phyloP scores from a whole-genome alignment of 2,888 invertebrate species.

The Limnephilus rhombicus region DNA sequence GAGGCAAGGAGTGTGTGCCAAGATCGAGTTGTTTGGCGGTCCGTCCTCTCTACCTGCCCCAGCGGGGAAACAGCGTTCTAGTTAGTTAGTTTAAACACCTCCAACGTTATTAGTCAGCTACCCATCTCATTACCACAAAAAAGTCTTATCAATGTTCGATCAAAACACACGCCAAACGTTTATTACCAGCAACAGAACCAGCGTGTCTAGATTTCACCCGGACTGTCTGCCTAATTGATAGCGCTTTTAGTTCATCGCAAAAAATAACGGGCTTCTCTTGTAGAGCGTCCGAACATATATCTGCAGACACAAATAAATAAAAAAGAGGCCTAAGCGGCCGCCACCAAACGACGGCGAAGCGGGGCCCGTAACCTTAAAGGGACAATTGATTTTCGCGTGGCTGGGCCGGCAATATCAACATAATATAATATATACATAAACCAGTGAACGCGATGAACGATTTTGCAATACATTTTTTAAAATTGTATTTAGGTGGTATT shows the following conservation, averaged over 20 bases:
- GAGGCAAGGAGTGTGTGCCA: too few species aligned
- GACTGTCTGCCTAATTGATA: not conserved
- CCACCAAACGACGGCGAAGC: slow-evolving; percentile 39
- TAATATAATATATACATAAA: not conserved
- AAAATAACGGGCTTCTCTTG: slow-evolving; percentile 7
- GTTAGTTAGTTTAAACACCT: too few species aligned
- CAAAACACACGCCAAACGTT: not conserved
- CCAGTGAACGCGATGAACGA: not conserved
- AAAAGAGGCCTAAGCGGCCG: slow-evolving; percentile 28
- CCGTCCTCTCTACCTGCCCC: too few species aligned
- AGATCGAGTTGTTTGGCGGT: too few species aligned
- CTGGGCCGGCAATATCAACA: slow-evolving; percentile 38
- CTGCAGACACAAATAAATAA: slow-evolving; percentile 52
- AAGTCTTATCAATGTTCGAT: not conserved
- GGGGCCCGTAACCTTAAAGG: slow-evolving; percentile 38
- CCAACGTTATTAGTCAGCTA: not conserved
- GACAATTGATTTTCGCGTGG: slow-evolving; percentile 54
- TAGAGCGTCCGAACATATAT: slow-evolving; percentile 27
- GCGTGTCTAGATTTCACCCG: not conserved
- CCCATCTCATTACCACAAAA: not conserved
- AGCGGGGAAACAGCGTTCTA: too few species aligned
- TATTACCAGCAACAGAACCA: not conserved
- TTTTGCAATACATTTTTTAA: too few species aligned
- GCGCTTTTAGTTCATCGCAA: not conserved
- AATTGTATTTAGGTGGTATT: too few species aligned